Conservation (phyloP, 2,888 invertebrate species). For the Spodoptera exigua region DNA sequence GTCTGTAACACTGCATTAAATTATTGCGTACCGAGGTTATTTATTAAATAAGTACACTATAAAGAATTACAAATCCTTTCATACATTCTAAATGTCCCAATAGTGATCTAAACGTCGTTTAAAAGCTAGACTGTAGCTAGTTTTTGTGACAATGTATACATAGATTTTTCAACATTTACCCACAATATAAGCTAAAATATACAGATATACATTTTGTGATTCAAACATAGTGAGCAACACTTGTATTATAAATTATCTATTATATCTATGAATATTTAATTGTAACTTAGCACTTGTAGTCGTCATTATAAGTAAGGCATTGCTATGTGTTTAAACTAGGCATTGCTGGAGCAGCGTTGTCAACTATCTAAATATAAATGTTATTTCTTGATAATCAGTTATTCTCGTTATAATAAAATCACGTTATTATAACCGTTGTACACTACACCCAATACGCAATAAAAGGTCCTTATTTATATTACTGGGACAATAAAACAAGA, state of each 20-base stretch:
- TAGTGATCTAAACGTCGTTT: slow-evolving; percentile 39
- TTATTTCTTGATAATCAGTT: slow-evolving; percentile 75
- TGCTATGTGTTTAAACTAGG: slow-evolving; percentile 68
- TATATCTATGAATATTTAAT: slow-evolving; percentile 60
- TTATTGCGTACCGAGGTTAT: slow-evolving; percentile 59
- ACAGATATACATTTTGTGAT: slow-evolving; percentile 67
- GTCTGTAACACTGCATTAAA: slow-evolving; percentile 45
- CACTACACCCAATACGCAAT: slow-evolving; percentile 57
- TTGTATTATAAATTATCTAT: slow-evolving; percentile 64
- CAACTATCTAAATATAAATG: slow-evolving; percentile 59
- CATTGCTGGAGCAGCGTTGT: slow-evolving; percentile 62
- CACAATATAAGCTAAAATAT: slow-evolving; percentile 64
- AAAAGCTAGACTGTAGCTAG: slow-evolving; percentile 51
- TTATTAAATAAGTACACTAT: slow-evolving; percentile 59
- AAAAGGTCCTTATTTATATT: slow-evolving; percentile 49
- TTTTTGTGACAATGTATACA: slow-evolving; percentile 58
- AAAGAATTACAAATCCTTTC: slow-evolving; percentile 54
- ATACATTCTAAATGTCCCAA: slow-evolving; percentile 56
- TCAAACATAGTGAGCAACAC: slow-evolving; percentile 71
- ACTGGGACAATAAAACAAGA: slow-evolving; percentile 64
- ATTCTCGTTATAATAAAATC: slow-evolving; percentile 60
- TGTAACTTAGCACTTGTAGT: slow-evolving; percentile 61
- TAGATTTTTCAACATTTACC: slow-evolving; percentile 56
- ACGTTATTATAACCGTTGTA: slow-evolving; percentile 60
- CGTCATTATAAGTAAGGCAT: slow-evolving; percentile 71